Evolutionary conservation across 2,113 vertebrate species (phyloP).

Genomic region (Casuarius casuarius): DNA sequence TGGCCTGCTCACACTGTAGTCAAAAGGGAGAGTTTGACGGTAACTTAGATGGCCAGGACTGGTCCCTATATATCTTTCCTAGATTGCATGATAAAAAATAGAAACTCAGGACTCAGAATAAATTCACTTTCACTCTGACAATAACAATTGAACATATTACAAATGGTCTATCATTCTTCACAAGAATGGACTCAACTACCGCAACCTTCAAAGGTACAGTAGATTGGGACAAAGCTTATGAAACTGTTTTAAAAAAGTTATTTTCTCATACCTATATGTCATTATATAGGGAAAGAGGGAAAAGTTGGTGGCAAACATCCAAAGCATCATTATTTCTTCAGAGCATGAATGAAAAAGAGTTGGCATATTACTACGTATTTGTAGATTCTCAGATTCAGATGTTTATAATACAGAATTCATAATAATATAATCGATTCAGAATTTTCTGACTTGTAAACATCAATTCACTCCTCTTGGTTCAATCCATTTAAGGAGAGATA

Average conservation of each 20-base stretch:
- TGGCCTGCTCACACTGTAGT: neutral
- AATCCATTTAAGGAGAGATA: slow-evolving; percentile 15
- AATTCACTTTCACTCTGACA: neutral
- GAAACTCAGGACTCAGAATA: neutral
- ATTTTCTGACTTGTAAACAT: neutral
- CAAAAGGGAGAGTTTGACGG: neutral
- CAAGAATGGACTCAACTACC: neutral
- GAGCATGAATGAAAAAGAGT: neutral
- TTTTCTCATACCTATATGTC: neutral
- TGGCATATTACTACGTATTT: neutral
- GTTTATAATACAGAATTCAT: neutral
- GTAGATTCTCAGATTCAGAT: neutral
- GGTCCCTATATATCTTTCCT: neutral
- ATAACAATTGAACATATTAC: neutral
- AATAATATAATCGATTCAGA: neutral
- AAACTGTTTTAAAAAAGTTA: neutral
- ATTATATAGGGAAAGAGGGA: neutral
- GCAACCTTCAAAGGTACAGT: neutral
- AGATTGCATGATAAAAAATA: neutral
- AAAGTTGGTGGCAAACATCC: neutral
- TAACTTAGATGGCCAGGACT: neutral
- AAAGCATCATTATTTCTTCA: neutral
- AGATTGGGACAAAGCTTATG: neutral
- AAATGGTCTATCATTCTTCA: neutral
- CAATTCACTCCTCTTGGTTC: neutral